A percentile compares a stretch with the other conserved stretches of the same genome.
Evolutionary conservation across 2,113 vertebrate genomes (phyloP).

Genomic region (Toxotes jaculatrix): DNA sequence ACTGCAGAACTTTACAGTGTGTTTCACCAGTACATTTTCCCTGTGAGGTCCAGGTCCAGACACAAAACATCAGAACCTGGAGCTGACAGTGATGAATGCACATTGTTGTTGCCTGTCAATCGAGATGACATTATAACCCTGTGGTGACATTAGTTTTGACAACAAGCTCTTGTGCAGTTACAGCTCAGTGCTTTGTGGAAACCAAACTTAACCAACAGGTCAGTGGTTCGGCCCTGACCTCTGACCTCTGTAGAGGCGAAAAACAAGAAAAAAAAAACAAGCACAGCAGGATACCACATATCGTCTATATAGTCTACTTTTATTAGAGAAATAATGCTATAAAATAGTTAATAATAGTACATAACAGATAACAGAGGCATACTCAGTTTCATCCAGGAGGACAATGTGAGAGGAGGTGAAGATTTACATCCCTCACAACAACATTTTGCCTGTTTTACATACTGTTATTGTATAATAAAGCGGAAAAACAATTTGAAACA

Average conservation of each 20-base stretch:
- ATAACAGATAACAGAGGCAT: conserved; percentile 24
- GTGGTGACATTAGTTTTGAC: no score
- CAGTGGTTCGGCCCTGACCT: not conserved
- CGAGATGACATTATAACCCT: no score
- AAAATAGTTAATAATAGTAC: conserved; percentile 34
- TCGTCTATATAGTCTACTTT: conserved; percentile 30
- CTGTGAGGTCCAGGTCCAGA: not conserved
- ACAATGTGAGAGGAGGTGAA: conserved; percentile 1
- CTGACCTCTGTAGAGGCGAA: not conserved
- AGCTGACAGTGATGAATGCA: no score
- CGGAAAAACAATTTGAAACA: no score
- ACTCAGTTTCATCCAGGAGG: not conserved
- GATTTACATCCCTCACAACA: not conserved
- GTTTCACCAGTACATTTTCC: not conserved
- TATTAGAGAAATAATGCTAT: conserved; percentile 59
- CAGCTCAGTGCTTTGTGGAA: no score
- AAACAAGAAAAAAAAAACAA: not conserved
- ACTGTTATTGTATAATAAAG: not conserved
- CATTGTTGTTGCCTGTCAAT: no score
- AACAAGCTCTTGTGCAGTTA: not conserved
- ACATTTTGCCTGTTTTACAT: not conserved
- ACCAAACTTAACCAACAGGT: no score
- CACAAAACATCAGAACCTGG: not conserved
- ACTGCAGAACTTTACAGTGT: not conserved
- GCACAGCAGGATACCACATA: not conserved